Conservation (phyloP, 2,888 invertebrate species). For the Cylloceria caligata region DNA sequence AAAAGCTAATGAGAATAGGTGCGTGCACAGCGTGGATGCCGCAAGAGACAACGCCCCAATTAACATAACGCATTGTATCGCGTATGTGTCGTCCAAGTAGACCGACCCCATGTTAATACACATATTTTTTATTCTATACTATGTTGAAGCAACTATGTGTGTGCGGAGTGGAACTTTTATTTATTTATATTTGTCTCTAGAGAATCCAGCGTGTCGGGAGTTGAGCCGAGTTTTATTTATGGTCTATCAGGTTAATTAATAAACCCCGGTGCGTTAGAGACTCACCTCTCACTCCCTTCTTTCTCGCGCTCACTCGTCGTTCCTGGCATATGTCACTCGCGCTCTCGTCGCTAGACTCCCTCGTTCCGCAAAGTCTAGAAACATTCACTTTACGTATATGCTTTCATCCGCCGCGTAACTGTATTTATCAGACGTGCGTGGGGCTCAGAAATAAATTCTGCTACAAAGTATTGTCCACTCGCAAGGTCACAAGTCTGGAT, state of each 20-base stretch:
- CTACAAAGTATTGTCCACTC: too few relatives aligned
- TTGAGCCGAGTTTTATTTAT: slow-evolving; percentile 80
- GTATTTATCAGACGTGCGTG: background rate
- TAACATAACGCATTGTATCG: slow-evolving; percentile 83
- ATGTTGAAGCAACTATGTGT: slow-evolving; percentile 10
- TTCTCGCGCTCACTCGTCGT: slow-evolving; percentile 12
- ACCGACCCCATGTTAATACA: slow-evolving; percentile 32
- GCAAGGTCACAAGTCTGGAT: background rate
- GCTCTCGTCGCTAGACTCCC: slow-evolving; percentile 6
- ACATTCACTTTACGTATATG: background rate
- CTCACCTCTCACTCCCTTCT: slow-evolving; percentile 14
- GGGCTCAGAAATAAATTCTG: too few relatives aligned
- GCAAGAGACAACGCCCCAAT: slow-evolving; percentile 84
- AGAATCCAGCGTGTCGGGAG: slow-evolving; percentile 65
- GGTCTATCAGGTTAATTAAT: slow-evolving; percentile 84
- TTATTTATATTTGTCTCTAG: slow-evolving; percentile 81
- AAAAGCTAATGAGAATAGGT: slow-evolving; percentile 83
- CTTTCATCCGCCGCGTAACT: background rate
- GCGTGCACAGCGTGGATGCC: slow-evolving; percentile 77
- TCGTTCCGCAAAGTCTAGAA: background rate
- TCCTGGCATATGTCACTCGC: slow-evolving; percentile 22
- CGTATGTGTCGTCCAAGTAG: slow-evolving; percentile 64
- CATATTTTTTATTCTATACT: slow-evolving; percentile 49
- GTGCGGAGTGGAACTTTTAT: slow-evolving; percentile 77
- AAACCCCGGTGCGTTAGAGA: slow-evolving; percentile 73